phyloP scores from a whole-genome alignment of 2,797 vertebrate species.

The Masticophis lateralis region DNA sequence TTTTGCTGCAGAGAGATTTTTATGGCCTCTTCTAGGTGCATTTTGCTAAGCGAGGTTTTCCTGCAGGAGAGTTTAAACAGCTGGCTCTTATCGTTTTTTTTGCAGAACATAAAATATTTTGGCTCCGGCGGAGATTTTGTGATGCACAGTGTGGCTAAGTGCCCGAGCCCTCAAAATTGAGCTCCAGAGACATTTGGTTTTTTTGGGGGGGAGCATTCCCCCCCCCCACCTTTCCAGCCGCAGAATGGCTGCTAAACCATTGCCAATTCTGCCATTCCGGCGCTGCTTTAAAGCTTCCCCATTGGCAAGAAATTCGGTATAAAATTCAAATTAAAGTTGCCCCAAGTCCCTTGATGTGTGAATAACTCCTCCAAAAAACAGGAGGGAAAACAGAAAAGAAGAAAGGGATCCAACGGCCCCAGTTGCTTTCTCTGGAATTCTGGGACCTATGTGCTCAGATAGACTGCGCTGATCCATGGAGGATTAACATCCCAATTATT shows the following conservation, averaged over 20 bases:
- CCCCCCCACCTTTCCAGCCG: neutral
- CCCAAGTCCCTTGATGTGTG: neutral
- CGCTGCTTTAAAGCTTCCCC: neutral
- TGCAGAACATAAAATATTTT: neutral
- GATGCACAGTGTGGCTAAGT: neutral
- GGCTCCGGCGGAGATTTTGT: accelerated
- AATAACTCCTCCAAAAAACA: neutral
- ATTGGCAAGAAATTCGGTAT: neutral
- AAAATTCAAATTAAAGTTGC: neutral
- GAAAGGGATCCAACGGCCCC: neutral
- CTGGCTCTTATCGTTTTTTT: neutral
- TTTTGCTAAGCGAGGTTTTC: neutral
- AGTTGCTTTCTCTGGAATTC: neutral
- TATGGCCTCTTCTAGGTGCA: neutral
- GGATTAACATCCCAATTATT: neutral
- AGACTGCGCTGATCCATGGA: neutral
- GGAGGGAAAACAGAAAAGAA: neutral
- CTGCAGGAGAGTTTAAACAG: neutral
- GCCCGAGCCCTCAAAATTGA: neutral
- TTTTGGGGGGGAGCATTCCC: accelerated
- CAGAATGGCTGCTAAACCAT: neutral
- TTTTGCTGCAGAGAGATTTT: neutral
- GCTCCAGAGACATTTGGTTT: neutral
- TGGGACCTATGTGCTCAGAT: neutral
- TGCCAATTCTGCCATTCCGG: neutral